These are phyloP conservation scores for Geopemphigus sp. DNA, from an alignment of 1,140 invertebrate species.

Conservation along the genomic window DNA sequence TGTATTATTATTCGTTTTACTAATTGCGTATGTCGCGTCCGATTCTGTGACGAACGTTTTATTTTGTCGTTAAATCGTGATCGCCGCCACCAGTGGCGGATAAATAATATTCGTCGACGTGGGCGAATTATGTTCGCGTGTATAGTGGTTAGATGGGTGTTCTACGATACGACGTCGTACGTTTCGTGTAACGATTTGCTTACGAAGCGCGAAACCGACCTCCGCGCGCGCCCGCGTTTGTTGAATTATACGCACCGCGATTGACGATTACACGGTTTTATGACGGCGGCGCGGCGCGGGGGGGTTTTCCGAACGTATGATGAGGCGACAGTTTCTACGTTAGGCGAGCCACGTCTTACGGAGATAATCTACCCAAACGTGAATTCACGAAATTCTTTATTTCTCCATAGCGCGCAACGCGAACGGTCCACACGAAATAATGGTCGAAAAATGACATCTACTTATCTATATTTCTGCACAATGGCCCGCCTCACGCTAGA, in stretches of 20 bases:
- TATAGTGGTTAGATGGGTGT: too few relatives aligned
- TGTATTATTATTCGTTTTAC: too few relatives aligned
- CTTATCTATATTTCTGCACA: background rate
- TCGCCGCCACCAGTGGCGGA: too few relatives aligned
- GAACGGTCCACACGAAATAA: background rate
- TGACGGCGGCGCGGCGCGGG: too few relatives aligned
- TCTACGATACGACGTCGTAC: too few relatives aligned
- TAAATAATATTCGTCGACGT: constrained; percentile 5
- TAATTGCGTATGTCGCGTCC: too few relatives aligned
- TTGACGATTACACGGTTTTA: too few relatives aligned
- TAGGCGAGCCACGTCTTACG: background rate
- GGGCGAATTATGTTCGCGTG: background rate
- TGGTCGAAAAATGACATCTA: background rate
- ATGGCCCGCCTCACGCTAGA: too few relatives aligned
- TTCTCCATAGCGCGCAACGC: background rate
- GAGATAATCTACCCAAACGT: background rate
- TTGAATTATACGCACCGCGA: background rate
- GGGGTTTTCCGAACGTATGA: background rate
- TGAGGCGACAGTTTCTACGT: constrained; percentile 6
- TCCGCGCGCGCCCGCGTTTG: background rate
- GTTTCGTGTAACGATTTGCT: background rate
- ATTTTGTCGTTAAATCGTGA: too few relatives aligned
- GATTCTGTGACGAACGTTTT: too few relatives aligned
- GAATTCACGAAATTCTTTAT: constrained; percentile 5
- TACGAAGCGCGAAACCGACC: constrained; percentile 1